A percentile compares a stretch with the other conserved stretches of the same genome.
Evolutionary conservation across 1,140 invertebrate genomes (phyloP).

Genomic region (Temnothorax longispinosus): DNA sequence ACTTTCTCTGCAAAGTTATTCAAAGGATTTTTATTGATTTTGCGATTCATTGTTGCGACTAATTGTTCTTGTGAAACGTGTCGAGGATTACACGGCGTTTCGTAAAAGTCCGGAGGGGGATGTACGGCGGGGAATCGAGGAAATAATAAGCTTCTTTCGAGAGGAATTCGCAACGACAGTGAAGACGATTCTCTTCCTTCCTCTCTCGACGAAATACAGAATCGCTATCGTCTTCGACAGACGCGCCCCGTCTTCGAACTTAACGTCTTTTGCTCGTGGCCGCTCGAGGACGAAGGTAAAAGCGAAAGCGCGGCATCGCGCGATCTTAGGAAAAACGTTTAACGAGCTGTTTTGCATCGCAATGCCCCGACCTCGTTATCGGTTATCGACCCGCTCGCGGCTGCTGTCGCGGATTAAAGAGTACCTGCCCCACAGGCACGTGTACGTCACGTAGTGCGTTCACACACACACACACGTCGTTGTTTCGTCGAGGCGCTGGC

Average conservation of each 20-base stretch:
- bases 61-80: constrained; percentile 68
- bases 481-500: constrained; percentile 33
- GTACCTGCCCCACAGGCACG: constrained; percentile 60
- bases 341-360: constrained; percentile 84
- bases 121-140: constrained; percentile 60
- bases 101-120: background rate
- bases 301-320: constrained; percentile 68
- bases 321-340: constrained; percentile 75
- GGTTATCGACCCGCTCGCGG: constrained; percentile 78
- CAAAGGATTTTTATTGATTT: background rate
- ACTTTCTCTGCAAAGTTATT: background rate
- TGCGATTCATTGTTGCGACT: constrained; percentile 2
- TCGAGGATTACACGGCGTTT: constrained; percentile 68
- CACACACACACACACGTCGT: background rate
- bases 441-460: constrained; percentile 30
- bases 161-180: constrained; percentile 5
- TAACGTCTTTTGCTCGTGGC: constrained; percentile 59
- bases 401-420: constrained; percentile 73
- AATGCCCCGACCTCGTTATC: constrained; percentile 83
- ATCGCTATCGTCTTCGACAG: constrained; percentile 4
- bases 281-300: constrained; percentile 60
- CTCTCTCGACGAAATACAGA: constrained; percentile 12
- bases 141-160: constrained; percentile 68
- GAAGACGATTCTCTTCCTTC: constrained; percentile 22
- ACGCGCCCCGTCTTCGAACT: constrained; percentile 23